Evolutionary conservation across 2,888 invertebrate species (phyloP), one percentile per base, ranked within the genome.

Genomic region (Syritta pipiens): DNA sequence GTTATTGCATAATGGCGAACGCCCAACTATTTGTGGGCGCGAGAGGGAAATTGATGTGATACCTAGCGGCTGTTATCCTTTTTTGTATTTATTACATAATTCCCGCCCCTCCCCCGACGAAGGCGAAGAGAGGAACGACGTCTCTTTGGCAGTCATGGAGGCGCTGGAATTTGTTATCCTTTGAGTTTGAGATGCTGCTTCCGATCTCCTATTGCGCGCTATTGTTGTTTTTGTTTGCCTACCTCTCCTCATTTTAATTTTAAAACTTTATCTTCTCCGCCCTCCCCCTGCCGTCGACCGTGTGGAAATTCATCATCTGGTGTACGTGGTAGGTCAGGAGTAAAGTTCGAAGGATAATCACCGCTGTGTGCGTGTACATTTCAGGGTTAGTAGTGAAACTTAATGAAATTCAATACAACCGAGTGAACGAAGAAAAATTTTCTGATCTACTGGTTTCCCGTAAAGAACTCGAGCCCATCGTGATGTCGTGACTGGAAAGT

Each of bases 311-410:
- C 42, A 44, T 68, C 57, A 68, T 46, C 55, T 26, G 4, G 24
- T 44, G 28, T 28, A 57, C 57, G 57, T 68, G 67, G 26, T 57
- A 68, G 67, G 67, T 59, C 59, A 51, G 68, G 1, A 24, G 32
- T 35, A 46, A 46, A 55, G 67, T 55, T 46, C 24, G 35, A 67
- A 67, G 67, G 67, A 67, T 55, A 55, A 55, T 67, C 37, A 67
- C 28, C 37, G 20, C 51, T 40, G 4, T 20, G 12, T 49, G 28
- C 35, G 62, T 40, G 28, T 40, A 49, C 1, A n/a, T 30, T 40
- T 42, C 20, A 44, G 19, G 42, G 22, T 44, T 44, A 22, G 12
- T 20, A 1, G 4, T 20, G 42, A 2, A 22, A 22, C 10, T 42
- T 42, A 42, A 10, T 20, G 20, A 20, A 42, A 42, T 10, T 42